Evolutionary conservation across 2,113 vertebrate genomes (phyloP).

Genomic region (Malurus cyaneus): DNA sequence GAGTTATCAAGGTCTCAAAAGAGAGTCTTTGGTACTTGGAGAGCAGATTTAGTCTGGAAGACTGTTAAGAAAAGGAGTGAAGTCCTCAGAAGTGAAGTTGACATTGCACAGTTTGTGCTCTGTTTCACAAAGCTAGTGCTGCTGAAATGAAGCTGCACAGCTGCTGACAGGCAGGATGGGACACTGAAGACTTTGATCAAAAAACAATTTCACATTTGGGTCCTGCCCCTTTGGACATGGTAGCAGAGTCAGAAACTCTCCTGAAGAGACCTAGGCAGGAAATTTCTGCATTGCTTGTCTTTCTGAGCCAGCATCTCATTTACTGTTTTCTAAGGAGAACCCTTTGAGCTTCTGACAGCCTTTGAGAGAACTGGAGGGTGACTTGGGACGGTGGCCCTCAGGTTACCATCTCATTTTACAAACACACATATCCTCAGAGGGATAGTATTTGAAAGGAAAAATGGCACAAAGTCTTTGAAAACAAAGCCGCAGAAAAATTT

Average conservation of each 20-base stretch:
- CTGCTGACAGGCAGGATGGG: not conserved
- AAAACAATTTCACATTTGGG: not conserved
- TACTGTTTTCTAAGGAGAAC: not conserved
- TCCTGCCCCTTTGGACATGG: not conserved
- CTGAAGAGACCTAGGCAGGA: not conserved
- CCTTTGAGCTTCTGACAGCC: not conserved
- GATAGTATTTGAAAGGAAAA: not conserved
- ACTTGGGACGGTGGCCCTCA: not conserved
- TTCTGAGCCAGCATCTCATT: not conserved
- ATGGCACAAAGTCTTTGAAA: not conserved
- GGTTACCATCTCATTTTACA: not conserved
- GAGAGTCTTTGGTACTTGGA: not conserved
- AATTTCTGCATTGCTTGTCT: not conserved
- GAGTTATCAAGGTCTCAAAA: not conserved
- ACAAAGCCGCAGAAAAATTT: not conserved
- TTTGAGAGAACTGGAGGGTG: not conserved
- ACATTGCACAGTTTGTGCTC: rapidly evolving
- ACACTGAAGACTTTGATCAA: not conserved
- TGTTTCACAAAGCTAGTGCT: not conserved
- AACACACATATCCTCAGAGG: not conserved
- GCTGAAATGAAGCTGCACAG: not conserved
- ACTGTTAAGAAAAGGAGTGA: not conserved
- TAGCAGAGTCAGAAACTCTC: not conserved
- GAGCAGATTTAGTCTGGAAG: not conserved
- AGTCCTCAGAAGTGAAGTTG: not conserved